These are phyloP conservation scores for Stegophylla sp. DNA, from an alignment of 2,888 invertebrate genomes.

Conservation along the genomic window DNA sequence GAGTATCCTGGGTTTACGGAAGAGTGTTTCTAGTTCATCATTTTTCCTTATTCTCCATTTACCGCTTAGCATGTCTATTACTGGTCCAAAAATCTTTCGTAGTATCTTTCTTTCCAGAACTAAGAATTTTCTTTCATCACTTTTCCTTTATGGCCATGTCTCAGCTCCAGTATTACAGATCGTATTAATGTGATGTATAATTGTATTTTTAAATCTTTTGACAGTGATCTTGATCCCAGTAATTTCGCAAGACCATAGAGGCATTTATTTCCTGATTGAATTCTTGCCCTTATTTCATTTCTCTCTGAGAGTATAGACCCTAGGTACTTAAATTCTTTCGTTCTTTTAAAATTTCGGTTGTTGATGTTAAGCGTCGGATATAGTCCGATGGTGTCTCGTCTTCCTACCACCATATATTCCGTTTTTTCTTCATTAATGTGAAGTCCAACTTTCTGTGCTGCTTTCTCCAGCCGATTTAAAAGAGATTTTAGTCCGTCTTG, in stretches of 20 bases:
- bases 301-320: neutral
- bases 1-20: no score
- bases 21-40: neutral
- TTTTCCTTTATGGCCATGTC: no score
- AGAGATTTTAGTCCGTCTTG: no score
- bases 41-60: neutral
- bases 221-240: no score
- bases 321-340: neutral
- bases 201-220: no score
- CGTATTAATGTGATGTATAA: no score
- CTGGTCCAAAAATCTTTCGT: neutral
- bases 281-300: neutral
- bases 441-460: no score
- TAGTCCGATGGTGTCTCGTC: constrained; percentile 4
- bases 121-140: no score
- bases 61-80: neutral
- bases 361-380: constrained; percentile 2
- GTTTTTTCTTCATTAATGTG: neutral
- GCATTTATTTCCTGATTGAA: no score
- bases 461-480: no score
- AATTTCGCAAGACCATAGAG: no score
- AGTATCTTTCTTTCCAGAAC: neutral
- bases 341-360: constrained; percentile 14
- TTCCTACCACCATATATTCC: neutral
- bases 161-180: no score